phyloP scores from a whole-genome alignment of 2,888 invertebrate genomes.

The Apomyelois bistriatella region DNA sequence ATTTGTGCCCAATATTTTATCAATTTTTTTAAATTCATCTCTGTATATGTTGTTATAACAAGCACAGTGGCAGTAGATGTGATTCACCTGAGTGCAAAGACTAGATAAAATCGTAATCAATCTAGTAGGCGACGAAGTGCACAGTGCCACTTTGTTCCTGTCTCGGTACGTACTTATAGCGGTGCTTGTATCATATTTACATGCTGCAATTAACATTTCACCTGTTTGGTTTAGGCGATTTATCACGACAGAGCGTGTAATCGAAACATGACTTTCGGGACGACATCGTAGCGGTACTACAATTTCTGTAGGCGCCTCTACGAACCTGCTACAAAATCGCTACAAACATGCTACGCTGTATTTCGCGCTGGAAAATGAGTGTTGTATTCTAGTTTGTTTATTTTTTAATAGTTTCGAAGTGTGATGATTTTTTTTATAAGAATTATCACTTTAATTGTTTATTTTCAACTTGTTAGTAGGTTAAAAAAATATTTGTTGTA shows the following conservation, averaged over 20 bases:
- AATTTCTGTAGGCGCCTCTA: not conserved
- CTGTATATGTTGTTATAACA: no score
- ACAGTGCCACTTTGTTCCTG: conserved; percentile 31
- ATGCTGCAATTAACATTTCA: conserved; percentile 43
- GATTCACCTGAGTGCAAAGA: not conserved
- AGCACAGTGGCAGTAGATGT: not conserved
- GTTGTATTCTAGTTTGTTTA: not conserved
- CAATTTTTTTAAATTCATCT: no score
- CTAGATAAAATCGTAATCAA: conserved; percentile 7
- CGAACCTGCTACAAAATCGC: conserved; percentile 48
- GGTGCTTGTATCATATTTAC: conserved; percentile 52
- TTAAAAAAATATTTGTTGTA: not conserved
- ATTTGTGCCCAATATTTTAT: no score
- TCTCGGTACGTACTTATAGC: conserved; percentile 35
- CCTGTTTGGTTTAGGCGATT: conserved; percentile 29
- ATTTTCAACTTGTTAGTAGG: no score
- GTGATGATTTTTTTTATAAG: no score
- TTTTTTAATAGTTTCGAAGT: no score
- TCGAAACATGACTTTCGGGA: conserved; percentile 33
- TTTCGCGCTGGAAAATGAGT: not conserved
- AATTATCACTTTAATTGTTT: no score
- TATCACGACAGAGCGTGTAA: conserved; percentile 32
- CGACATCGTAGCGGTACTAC: not conserved
- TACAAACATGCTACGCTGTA: conserved; percentile 43
- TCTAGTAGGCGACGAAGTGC: conserved; percentile 17